phyloP scores from a whole-genome alignment of 1,140 invertebrate genomes.

The Sinonovacula constricta region DNA sequence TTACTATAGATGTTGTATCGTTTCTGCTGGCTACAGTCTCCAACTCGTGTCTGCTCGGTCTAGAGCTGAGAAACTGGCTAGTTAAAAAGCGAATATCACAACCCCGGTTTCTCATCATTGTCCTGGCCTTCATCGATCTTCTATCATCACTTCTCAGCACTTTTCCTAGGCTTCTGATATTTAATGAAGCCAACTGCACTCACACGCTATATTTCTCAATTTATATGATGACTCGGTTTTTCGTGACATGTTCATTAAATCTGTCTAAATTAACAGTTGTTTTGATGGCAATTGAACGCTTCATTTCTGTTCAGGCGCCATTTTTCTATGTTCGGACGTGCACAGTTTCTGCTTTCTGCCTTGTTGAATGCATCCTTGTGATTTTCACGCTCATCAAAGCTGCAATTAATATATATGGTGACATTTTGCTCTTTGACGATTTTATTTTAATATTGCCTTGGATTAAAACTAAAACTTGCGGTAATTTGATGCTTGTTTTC shows the following conservation, averaged over 20 bases:
- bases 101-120: slow-evolving; percentile 13
- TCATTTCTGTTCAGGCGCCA: slow-evolving; percentile 35
- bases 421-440: neutral
- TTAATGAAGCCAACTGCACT: neutral
- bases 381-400: neutral
- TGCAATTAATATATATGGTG: neutral
- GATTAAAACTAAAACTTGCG: neutral
- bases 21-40: neutral
- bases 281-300: slow-evolving; percentile 27
- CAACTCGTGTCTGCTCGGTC: neutral
- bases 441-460: no score
- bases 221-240: slow-evolving; percentile 24
- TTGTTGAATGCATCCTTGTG: neutral
- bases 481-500: neutral
- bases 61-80: slow-evolving; percentile 31
- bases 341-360: neutral
- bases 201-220: neutral
- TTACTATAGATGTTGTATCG: neutral
- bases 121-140: slow-evolving; percentile 8
- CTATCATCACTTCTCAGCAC: slow-evolving; percentile 17
- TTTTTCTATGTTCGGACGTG: slow-evolving; percentile 38
- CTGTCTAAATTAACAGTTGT: slow-evolving; percentile 31
- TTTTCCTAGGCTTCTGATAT: slow-evolving; percentile 20
- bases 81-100: slow-evolving; percentile 5
- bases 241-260: slow-evolving; percentile 5